These are phyloP conservation scores for Bembecia ichneumoniformis DNA, from an alignment of 2,888 invertebrate species.

Conservation along the genomic window DNA sequence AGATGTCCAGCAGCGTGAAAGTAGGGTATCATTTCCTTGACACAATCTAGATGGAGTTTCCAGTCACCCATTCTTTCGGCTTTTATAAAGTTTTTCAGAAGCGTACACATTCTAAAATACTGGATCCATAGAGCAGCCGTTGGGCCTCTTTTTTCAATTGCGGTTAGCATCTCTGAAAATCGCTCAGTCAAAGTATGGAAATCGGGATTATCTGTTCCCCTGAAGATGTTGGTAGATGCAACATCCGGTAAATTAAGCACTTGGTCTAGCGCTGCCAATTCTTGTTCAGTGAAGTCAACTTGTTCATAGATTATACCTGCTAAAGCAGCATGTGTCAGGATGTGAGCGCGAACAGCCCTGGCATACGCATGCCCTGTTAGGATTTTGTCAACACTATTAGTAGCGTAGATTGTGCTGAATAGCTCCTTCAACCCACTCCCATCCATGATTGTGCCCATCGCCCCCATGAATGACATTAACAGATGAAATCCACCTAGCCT, in stretches of 20 bases:
- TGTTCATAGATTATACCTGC: constrained; percentile 22
- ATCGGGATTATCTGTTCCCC: constrained; percentile 26
- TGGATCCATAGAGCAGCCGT: constrained; percentile 30
- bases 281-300: constrained; percentile 17
- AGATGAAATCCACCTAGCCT: constrained; percentile 16
- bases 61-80: constrained; percentile 40
- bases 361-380: constrained; percentile 11
- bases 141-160: constrained; percentile 25
- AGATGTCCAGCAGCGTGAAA: constrained; percentile 19
- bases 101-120: constrained; percentile 33
- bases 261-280: constrained; percentile 6
- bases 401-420: constrained; percentile 16
- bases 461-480: constrained; percentile 34
- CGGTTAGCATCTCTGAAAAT: constrained; percentile 20
- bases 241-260: constrained; percentile 12
- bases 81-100: constrained; percentile 33
- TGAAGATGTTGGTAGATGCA: constrained; percentile 22
- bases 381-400: constrained; percentile 11
- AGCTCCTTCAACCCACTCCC: constrained; percentile 36
- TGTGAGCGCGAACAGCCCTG: constrained; percentile 10
- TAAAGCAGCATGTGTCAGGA: constrained; percentile 22
- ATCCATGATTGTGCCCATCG: constrained; percentile 34
- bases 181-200: constrained; percentile 20
- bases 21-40: constrained; percentile 35
- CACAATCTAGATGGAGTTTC: constrained; percentile 29